Base-by-base conservation (phyloP, 2,113 vertebrate species). In the Marmota flaviventris region DNA sequence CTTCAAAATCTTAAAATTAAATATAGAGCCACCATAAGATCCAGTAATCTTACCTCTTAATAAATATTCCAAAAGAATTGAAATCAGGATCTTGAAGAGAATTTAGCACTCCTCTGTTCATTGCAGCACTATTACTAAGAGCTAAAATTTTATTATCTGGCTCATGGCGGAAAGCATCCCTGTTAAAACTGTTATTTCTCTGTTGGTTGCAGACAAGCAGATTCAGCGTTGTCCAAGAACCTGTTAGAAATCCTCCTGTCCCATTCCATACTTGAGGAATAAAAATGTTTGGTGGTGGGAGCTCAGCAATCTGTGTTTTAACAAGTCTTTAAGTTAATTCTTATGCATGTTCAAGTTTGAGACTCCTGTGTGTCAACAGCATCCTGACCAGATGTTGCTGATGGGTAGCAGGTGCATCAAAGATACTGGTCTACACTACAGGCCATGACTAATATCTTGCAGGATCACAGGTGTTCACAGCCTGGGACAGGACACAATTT, bases 391-490 rank as follows among this genome's bases (percentile, higher is more conserved):
- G n/a, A 53, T 63, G 45, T 67, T 83, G 14, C 56, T 63, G 53
- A 37, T 45, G 20, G 20, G 7, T 53, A 67, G 29, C 4, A 56
- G 53, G 2, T 63, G 16, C 78, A 27, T 22, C 42, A 73, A 81
- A 53, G 61, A 37, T 20, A 48, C 2, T 24, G 8, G 5, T 22
- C 8, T 70, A 8, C 0, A 13, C 8, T 70, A 8, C 0, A 13
- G 37, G 29, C 27, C 14, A 25, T 14, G 42, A 10, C 29, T 70
- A 39, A 16, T 6, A 72, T 81, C 53, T 51, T 34, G 7, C 14
- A 34, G 17, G 32, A 76, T 56, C 39, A 56, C 29, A 56, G 4
- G 10, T 11, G 22, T 39, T 86, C 69, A 70, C 7, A 73, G 9
- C 72, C 18, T 91, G 53, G 5, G 17, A 2, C 18, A 72, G 53